A percentile compares a stretch with the other conserved stretches of the same genome.
Evolutionary conservation across 2,113 vertebrate species (phyloP).

Genomic region (Excalfactoria chinensis): DNA sequence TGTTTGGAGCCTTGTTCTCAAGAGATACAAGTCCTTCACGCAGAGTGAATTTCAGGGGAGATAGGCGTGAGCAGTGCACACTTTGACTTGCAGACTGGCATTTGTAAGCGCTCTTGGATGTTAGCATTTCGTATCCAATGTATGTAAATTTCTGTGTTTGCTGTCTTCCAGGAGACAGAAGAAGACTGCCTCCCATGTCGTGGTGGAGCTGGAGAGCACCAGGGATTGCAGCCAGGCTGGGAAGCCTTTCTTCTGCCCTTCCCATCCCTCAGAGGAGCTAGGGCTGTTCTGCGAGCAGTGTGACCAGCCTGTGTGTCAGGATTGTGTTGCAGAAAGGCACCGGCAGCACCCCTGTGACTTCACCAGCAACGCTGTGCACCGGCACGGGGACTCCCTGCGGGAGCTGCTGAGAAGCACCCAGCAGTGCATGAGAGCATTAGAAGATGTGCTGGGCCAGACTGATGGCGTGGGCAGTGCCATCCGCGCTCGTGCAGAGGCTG

Average conservation of each 20-base stretch:
- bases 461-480: constrained; percentile 72
- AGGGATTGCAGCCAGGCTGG: constrained; percentile 74
- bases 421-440: constrained; percentile 79
- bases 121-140: not conserved
- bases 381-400: constrained; percentile 82
- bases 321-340: constrained; percentile 84
- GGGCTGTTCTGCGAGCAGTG: constrained; percentile 90
- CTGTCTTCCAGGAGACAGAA: constrained; percentile 86
- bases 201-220: constrained; percentile 80
- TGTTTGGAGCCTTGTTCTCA: not conserved
- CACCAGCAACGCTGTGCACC: constrained; percentile 74
- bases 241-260: constrained; percentile 82
- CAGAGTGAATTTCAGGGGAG: not conserved
- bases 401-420: constrained; percentile 80
- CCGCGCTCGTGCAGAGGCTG: constrained; percentile 47
- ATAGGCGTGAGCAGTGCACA: not conserved
- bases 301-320: constrained; percentile 84
- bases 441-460: constrained; percentile 77
- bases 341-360: constrained; percentile 83
- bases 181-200: constrained; percentile 82
- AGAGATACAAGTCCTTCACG: not conserved
- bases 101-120: not conserved
- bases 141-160: not conserved
- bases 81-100: not conserved
- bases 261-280: constrained; percentile 87